phyloP scores from a whole-genome alignment of 2,113 vertebrate genomes.

The Camelus dromedarius region DNA sequence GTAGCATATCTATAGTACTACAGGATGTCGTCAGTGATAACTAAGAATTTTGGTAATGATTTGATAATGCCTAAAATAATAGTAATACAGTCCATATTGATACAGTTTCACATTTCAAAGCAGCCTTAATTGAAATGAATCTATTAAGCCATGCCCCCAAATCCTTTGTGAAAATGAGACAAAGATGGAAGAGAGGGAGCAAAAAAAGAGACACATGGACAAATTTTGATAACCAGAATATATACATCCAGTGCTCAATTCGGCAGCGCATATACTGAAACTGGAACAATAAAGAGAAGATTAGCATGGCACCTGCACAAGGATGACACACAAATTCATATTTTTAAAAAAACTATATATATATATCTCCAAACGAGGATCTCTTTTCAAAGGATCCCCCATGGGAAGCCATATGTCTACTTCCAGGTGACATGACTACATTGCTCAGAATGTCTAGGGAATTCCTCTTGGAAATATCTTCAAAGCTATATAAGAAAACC shows the following conservation, averaged over 20 bases:
- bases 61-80: neutral
- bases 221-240: neutral
- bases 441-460: neutral
- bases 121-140: constrained; percentile 29
- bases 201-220: neutral
- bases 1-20: neutral
- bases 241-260: neutral
- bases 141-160: neutral
- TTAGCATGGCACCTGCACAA: no score
- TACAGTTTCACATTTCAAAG: constrained; percentile 34
- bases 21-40: neutral
- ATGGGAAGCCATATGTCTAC: neutral
- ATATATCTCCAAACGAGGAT: neutral
- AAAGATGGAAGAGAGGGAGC: neutral
- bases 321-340: no score
- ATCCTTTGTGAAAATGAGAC: constrained; percentile 23
- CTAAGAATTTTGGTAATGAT: neutral
- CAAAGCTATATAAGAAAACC: neutral
- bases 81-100: neutral
- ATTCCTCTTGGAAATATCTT: neutral
- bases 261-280: no score
- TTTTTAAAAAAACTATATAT: neutral
- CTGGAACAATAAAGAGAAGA: no score
- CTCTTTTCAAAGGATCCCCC: neutral
- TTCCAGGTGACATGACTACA: neutral